phyloP scores from a whole-genome alignment of 2,797 vertebrate species.

The Muscicapa striata region DNA sequence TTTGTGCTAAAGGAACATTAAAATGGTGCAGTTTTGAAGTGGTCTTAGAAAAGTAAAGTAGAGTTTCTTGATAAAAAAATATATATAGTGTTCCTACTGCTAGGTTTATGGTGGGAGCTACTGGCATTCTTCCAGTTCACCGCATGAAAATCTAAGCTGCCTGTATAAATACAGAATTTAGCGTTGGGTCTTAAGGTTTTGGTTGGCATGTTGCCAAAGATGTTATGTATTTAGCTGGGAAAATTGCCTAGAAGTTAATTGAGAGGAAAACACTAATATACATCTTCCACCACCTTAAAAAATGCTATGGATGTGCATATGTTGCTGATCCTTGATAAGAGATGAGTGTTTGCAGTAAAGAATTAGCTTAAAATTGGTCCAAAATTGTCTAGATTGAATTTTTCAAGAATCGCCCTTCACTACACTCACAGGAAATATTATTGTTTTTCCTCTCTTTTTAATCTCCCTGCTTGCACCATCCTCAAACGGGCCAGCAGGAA shows the following conservation, averaged over 20 bases:
- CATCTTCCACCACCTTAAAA: slow-evolving; percentile 71
- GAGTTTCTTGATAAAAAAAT: slow-evolving; percentile 78
- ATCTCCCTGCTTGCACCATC: not conserved
- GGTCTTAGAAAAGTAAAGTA: slow-evolving; percentile 74
- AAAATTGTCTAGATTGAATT: slow-evolving; percentile 4
- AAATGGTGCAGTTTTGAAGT: slow-evolving; percentile 76
- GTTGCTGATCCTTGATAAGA: slow-evolving; percentile 77
- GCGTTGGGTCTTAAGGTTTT: slow-evolving; percentile 82
- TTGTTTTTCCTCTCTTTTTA: not conserved
- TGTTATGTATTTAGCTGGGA: slow-evolving; percentile 86
- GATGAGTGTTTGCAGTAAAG: slow-evolving; percentile 58
- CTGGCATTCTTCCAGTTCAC: slow-evolving; percentile 82
- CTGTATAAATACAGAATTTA: slow-evolving; percentile 81
- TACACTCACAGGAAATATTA: not conserved
- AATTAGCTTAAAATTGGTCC: slow-evolving; percentile 20
- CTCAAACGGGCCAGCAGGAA: not conserved
- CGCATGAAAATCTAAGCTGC: slow-evolving; percentile 82
- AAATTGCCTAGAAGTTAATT: slow-evolving; percentile 88
- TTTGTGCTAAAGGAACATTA: slow-evolving; percentile 74
- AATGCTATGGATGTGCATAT: slow-evolving; percentile 73
- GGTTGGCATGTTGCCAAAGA: slow-evolving; percentile 80
- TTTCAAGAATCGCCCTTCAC: not conserved
- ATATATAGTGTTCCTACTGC: slow-evolving; percentile 74
- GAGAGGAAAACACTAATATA: slow-evolving; percentile 87
- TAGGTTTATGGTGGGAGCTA: slow-evolving; percentile 78